Conservation (phyloP, 64 coral and sea anemone genomes). For the Stichodactyla helianthus region DNA sequence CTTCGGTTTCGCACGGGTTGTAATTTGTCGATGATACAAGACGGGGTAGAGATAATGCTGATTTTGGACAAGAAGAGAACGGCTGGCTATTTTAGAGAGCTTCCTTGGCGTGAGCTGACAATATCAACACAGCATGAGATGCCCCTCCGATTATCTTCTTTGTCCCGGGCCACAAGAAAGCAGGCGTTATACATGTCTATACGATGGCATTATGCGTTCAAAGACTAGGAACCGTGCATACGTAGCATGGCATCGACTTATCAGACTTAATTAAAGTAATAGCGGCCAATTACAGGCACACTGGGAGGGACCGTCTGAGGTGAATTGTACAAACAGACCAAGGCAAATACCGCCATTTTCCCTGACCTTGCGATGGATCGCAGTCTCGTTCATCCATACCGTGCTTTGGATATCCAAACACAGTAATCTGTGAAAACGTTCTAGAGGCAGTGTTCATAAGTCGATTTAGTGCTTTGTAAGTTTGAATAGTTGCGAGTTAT, state of each 20-base stretch:
- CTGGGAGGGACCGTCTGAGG: constrained; percentile 57
- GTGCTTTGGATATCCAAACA: background rate
- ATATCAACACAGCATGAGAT: background rate
- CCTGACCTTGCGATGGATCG: background rate
- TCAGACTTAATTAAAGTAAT: constrained; percentile 76
- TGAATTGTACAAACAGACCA: constrained; percentile 27
- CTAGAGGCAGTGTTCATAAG: background rate
- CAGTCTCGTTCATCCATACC: background rate
- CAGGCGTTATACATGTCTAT: constrained; percentile 17
- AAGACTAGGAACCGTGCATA: constrained; percentile 37
- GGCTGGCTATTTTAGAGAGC: background rate
- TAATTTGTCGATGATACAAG: background rate
- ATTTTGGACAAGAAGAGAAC: background rate
- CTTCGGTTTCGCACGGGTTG: background rate
- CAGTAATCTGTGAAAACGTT: background rate
- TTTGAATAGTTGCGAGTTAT: background rate
- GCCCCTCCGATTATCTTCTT: constrained; percentile 34
- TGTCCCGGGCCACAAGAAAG: constrained; percentile 27
- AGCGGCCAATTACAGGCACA: constrained; percentile 56
- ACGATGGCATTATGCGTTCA: constrained; percentile 30
- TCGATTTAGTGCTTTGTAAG: background rate
- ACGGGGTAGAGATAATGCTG: background rate
- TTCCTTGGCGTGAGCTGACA: background rate
- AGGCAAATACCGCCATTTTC: constrained; percentile 11
- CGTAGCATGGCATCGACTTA: constrained; percentile 23